These are phyloP conservation scores for Cavia aperea DNA, from an alignment of 2,113 vertebrate genomes.

Conservation along the genomic window DNA sequence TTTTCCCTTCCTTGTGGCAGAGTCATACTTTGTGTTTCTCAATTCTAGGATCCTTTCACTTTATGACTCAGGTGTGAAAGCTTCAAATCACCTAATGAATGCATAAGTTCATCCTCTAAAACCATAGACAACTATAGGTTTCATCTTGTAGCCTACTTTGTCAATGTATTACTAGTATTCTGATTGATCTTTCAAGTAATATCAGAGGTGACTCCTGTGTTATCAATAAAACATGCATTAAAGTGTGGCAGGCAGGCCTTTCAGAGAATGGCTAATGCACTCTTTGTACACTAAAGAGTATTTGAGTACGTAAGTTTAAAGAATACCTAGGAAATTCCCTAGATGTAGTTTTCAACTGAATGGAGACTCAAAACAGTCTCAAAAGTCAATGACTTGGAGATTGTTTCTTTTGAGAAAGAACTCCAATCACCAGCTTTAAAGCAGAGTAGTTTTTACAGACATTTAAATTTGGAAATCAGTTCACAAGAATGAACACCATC, in stretches of 20 bases:
- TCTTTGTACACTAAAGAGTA: constrained; percentile 86
- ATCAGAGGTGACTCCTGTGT: constrained; percentile 85
- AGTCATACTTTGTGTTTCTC: constrained; percentile 84
- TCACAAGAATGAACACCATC: constrained; percentile 85
- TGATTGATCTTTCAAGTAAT: constrained; percentile 86
- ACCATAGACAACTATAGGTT: constrained; percentile 90
- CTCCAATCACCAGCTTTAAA: constrained; percentile 88
- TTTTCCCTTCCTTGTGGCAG: constrained; percentile 87
- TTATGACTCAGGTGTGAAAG: constrained; percentile 84
- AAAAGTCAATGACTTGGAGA: constrained; percentile 82
- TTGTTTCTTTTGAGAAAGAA: constrained; percentile 88
- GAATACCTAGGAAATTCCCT: constrained; percentile 90
- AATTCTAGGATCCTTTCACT: constrained; percentile 81
- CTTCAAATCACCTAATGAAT: constrained; percentile 91
- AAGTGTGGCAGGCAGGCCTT: constrained; percentile 77
- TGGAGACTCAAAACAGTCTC: constrained; percentile 90
- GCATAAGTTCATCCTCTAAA: constrained; percentile 86
- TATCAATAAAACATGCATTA: constrained; percentile 83
- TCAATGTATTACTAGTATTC: constrained; percentile 90
- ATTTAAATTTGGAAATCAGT: constrained; percentile 84
- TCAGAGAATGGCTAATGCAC: constrained; percentile 84
- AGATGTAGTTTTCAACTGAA: constrained; percentile 90
- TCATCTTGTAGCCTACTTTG: constrained; percentile 80
- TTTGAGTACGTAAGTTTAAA: constrained; percentile 87
- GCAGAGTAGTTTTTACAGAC: constrained; percentile 88